phyloP scores from a whole-genome alignment of 30 jellyfish, hydroid and myxozoan species.

The Turritopsis dohrnii region DNA sequence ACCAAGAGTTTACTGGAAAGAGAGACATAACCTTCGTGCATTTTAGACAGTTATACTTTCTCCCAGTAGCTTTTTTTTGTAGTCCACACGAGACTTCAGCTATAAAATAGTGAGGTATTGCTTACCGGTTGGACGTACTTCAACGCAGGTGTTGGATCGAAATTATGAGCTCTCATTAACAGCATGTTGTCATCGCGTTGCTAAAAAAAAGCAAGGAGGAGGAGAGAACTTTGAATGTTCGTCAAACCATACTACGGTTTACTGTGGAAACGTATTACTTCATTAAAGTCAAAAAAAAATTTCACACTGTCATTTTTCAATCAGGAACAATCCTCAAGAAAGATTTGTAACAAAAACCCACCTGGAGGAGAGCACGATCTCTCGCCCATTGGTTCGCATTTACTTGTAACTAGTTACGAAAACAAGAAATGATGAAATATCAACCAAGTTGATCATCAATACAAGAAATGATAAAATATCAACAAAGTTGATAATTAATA shows the following conservation, averaged over 20 bases:
- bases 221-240: no score
- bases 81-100: no score
- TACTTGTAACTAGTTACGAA: neutral
- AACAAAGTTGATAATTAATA: neutral
- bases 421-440: neutral
- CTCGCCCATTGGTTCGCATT: conserved; percentile 14
- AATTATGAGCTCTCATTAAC: neutral
- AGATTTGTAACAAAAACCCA: neutral
- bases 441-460: conserved; percentile 1
- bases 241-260: no score
- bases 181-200: neutral
- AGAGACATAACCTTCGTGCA: no score
- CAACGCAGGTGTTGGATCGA: neutral
- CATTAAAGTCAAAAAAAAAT: no score
- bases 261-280: no score
- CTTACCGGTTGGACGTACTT: neutral
- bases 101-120: no score
- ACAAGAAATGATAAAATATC: neutral
- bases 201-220: neutral
- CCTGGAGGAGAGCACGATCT: conserved; percentile 12
- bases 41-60: no score
- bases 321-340: neutral
- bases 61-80: no score
- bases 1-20: no score
- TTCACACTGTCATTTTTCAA: no score